Evolutionary conservation across 2,113 vertebrate genomes (phyloP).

Genomic region (Hepsetus odoe): DNA sequence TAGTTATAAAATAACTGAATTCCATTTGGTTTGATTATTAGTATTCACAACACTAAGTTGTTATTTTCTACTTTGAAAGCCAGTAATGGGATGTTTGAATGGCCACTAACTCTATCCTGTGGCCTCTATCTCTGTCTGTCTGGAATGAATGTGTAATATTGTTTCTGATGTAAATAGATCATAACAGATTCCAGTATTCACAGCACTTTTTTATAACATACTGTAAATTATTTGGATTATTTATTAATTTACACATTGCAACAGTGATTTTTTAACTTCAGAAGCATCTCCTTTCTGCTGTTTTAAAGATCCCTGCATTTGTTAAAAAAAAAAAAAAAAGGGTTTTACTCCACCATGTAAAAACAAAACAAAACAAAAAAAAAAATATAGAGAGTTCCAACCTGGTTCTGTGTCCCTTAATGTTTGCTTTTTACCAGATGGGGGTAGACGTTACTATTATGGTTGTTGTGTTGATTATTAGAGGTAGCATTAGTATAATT

Average conservation of each 20-base stretch:
- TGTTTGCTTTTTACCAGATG: slow-evolving; percentile 70
- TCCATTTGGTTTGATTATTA: background rate
- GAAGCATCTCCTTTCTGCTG: slow-evolving; percentile 51
- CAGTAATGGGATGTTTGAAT: slow-evolving; percentile 22
- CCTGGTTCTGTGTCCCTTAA: slow-evolving; percentile 17
- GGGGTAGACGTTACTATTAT: slow-evolving; percentile 57
- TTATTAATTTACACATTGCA: slow-evolving; percentile 76
- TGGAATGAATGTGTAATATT: slow-evolving; percentile 51
- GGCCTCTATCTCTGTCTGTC: slow-evolving; percentile 60
- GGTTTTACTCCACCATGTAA: slow-evolving; percentile 74
- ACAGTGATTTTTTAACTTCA: slow-evolving; percentile 54
- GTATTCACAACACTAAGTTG: slow-evolving; percentile 41
- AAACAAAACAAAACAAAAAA: too few relatives aligned
- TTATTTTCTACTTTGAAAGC: slow-evolving; percentile 26
- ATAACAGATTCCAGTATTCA: slow-evolving; percentile 67
- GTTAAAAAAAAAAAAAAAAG: slow-evolving; percentile 68
- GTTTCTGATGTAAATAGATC: slow-evolving; percentile 54
- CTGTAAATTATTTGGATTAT: slow-evolving; percentile 80
- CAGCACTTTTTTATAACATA: slow-evolving; percentile 75
- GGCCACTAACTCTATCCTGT: slow-evolving; percentile 19
- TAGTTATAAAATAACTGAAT: slow-evolving; percentile 5
- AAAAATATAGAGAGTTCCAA: slow-evolving; percentile 60
- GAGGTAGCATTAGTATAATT: too few relatives aligned
- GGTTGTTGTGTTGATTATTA: too few relatives aligned
- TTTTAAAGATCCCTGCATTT: slow-evolving; percentile 69